Evolutionary conservation across 2,113 vertebrate genomes (phyloP).

Genomic region (Thermophis baileyi): DNA sequence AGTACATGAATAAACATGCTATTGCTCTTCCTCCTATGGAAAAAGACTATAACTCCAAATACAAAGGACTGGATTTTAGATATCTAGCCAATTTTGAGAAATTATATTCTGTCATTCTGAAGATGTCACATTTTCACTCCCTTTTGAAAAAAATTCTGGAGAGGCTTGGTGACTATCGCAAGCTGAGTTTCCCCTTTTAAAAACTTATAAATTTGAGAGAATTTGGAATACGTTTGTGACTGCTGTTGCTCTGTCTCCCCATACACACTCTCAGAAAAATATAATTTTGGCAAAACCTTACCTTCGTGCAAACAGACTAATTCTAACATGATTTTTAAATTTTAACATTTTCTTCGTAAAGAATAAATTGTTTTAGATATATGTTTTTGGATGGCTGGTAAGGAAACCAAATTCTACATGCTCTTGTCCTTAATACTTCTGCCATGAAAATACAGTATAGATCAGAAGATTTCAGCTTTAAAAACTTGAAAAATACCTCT

Average conservation of each 20-base stretch:
- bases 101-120: background rate
- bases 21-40: accelerated
- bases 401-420: background rate
- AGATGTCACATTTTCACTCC: background rate
- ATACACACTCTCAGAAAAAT: background rate
- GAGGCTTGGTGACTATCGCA: background rate
- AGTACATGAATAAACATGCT: background rate
- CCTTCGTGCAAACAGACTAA: background rate
- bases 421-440: background rate
- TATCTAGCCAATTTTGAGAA: background rate
- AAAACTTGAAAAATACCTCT: conserved; percentile 74
- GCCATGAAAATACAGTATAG: background rate
- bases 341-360: accelerated
- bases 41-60: background rate
- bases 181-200: background rate
- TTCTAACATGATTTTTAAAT: background rate
- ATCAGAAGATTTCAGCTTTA: background rate
- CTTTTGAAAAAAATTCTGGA: background rate
- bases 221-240: background rate
- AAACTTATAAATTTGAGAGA: background rate
- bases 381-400: background rate
- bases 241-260: background rate
- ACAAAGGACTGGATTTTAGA: background rate
- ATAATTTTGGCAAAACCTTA: background rate
- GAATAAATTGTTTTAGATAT: background rate